Evolutionary conservation across 2,797 vertebrate species (phyloP).

Genomic region (Enteromius thamalakanensis): DNA sequence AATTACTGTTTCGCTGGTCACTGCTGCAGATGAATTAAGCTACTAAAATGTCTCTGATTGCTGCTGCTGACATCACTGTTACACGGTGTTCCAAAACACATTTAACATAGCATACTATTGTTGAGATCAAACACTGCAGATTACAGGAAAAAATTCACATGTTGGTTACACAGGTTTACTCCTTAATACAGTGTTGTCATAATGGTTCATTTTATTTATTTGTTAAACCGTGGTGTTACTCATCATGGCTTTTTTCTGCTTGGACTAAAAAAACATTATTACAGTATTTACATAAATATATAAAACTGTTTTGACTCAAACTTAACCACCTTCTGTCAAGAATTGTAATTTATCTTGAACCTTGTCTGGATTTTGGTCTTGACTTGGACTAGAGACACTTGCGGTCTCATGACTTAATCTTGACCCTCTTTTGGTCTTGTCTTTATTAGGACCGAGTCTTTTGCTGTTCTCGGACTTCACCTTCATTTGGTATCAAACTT

Average conservation of each 20-base stretch:
- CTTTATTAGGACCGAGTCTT: neutral
- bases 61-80: neutral
- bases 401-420: neutral
- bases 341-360: neutral
- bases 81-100: neutral
- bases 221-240: neutral
- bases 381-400: neutral
- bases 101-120: neutral
- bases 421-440: neutral
- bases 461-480: neutral
- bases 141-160: neutral
- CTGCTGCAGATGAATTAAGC: neutral
- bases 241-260: neutral
- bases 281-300: neutral
- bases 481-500: no score
- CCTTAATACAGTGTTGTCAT: neutral
- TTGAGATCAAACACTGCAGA: neutral
- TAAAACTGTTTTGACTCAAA: neutral
- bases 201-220: neutral
- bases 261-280: neutral
- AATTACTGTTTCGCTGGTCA: neutral
- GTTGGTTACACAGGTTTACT: neutral
- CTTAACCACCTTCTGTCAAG: neutral
- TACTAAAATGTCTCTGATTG: neutral
- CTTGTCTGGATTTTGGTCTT: neutral